Percentiles rank a stretch among this genome's conserved stretches.
phyloP scores from a whole-genome alignment of 2,888 invertebrate species.

The Lucinisca nassula region DNA sequence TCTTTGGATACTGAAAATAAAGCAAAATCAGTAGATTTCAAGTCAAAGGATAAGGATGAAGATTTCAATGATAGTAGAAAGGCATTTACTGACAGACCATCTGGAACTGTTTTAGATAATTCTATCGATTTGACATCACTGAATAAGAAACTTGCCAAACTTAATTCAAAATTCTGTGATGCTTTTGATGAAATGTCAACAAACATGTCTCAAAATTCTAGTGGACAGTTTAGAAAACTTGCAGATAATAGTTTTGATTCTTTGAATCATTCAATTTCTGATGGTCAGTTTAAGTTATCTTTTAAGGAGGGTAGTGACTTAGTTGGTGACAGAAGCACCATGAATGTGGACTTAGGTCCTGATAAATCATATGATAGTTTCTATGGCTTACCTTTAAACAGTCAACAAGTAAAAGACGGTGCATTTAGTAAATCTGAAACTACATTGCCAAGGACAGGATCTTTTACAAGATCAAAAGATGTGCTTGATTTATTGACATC shows the following conservation, averaged over 20 bases:
- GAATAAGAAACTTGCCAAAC: neutral
- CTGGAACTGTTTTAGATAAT: neutral
- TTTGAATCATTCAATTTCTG: neutral
- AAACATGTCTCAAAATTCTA: neutral
- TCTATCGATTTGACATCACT: neutral
- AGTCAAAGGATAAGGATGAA: neutral
- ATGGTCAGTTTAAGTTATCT: neutral
- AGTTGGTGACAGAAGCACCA: neutral
- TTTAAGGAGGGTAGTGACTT: neutral
- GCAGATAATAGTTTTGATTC: neutral
- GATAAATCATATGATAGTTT: conserved; percentile 61
- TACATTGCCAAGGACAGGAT: neutral
- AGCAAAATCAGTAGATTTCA: neutral
- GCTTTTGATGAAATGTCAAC: neutral
- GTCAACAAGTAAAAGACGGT: neutral
- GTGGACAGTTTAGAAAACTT: neutral
- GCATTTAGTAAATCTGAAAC: neutral
- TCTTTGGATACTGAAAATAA: neutral
- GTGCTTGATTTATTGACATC: neutral
- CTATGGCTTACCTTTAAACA: conserved; percentile 40
- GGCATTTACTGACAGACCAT: neutral
- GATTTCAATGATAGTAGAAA: neutral
- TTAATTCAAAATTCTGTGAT: neutral
- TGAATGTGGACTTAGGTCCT: neutral
- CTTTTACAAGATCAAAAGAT: conserved; percentile 4